Evolutionary conservation across 2,888 invertebrate species (phyloP), one percentile per base, ranked within the genome.

Genomic region (Rhaphigaster nebulosa): DNA sequence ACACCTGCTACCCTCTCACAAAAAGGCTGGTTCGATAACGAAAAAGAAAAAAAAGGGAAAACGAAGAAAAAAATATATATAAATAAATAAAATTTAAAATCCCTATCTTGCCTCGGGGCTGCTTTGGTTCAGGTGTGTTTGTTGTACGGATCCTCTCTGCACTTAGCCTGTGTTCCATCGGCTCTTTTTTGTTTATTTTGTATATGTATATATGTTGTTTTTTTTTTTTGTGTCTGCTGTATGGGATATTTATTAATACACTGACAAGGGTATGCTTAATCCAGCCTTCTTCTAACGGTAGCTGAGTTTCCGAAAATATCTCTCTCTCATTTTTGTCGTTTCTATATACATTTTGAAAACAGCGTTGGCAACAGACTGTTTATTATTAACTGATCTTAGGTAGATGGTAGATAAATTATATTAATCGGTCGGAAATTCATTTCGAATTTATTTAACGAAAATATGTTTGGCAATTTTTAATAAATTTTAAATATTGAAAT

Each of bases 1-100:
- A 70, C 89, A 84, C 89, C 65, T 88, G 88, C 88, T 88, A 41
- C 88, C 52, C 88, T 8, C 88, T 60, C 60, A 60, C 56, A 88
- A 88, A 88, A 88, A 88, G 65, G 41, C n/a, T 23, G 34, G 80
- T 41, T 26, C 54, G 29, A 87, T 50, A 88, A 6, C 54, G 56
- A 88, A 88, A 88, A 88, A 34, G 34, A 8, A 65, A 88, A 88
- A 88, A 23, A n/a, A n/a, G 52, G 26, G 76, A 45, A 88, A 65
- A 60, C 2, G n/a, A 10, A 70, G n/a, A 65, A 70, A 88, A 60
- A 56, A 60, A 88, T 54, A 88, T 88, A 87, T 54, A 88, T 88
- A 23, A 13, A 88, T 60, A 34, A 34, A 38, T 52, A 41, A 88
- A 29, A n/a, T 87, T 87, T 87, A 29, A 87, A 50, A 87, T 87